phyloP scores from a whole-genome alignment of 2,888 invertebrate genomes.

The Byasa hedistus region DNA sequence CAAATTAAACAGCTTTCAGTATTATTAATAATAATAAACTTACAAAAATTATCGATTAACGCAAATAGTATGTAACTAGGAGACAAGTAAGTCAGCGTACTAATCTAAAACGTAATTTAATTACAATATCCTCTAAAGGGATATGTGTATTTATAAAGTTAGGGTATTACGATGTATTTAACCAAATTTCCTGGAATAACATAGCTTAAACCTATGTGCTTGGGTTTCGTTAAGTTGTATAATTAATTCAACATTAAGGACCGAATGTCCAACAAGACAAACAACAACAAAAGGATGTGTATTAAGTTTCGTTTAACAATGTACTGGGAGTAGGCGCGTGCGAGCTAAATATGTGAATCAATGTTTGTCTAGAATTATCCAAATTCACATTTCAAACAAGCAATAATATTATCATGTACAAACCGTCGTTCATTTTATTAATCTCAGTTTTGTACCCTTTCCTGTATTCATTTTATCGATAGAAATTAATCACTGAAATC shows the following conservation, averaged over 20 bases:
- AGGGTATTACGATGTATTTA: background rate
- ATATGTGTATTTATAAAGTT: background rate
- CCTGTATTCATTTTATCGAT: no score
- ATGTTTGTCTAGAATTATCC: background rate
- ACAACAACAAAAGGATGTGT: constrained; percentile 16
- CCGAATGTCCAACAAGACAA: constrained; percentile 12
- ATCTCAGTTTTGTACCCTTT: background rate
- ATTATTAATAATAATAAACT: no score
- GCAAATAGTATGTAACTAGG: no score
- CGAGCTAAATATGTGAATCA: background rate
- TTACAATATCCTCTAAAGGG: background rate
- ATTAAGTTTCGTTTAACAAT: constrained; percentile 15
- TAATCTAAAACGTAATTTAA: background rate
- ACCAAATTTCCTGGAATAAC: constrained; percentile 5
- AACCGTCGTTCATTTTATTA: background rate
- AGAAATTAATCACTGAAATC: no score
- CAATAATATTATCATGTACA: background rate
- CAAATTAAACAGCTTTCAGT: no score
- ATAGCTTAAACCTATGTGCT: background rate
- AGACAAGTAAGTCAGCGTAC: background rate
- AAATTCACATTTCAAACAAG: background rate
- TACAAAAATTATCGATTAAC: no score
- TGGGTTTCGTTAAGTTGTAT: constrained; percentile 5
- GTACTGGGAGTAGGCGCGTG: background rate
- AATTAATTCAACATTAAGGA: constrained; percentile 15